Evolutionary conservation across 2,797 vertebrate genomes (phyloP).

Genomic region (Erpetoichthys calabaricus): DNA sequence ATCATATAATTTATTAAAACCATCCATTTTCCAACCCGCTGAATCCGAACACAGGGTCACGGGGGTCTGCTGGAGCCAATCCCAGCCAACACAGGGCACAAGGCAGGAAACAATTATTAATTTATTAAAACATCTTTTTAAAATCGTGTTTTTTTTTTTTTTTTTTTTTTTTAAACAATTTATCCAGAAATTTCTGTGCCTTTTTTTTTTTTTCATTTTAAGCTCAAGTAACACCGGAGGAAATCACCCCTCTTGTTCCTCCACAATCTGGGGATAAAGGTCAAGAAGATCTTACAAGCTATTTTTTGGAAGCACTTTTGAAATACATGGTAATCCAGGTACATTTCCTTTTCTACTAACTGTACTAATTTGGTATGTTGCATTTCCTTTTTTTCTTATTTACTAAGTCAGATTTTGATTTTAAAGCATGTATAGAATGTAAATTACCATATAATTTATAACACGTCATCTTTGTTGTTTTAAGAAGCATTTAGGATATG

Average conservation of each 20-base stretch:
- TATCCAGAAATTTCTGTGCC: not conserved
- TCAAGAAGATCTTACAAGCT: conserved; percentile 94
- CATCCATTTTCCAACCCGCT: too few species aligned
- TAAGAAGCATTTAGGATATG: too few species aligned
- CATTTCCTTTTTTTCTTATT: not conserved
- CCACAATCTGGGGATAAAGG: conserved; percentile 96
- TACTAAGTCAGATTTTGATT: not conserved
- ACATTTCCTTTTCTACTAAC: conserved; percentile 48
- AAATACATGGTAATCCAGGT: conserved; percentile 99
- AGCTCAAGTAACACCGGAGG: conserved; percentile 93
- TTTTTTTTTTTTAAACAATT: not conserved
- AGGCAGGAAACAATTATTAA: too few species aligned
- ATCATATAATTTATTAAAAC: too few species aligned
- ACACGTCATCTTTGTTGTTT: not conserved
- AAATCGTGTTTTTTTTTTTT: too few species aligned
- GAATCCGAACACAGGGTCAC: too few species aligned
- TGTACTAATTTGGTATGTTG: conserved; percentile 12
- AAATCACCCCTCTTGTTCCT: conserved; percentile 89
- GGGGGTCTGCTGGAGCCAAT: too few species aligned
- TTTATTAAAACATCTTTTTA: too few species aligned
- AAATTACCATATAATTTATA: not conserved
- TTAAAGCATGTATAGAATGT: not conserved
- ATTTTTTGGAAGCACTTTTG: conserved; percentile 91
- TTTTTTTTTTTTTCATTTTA: conserved; percentile 20
- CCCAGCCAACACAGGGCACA: too few species aligned